A percentile compares a stretch with the other conserved stretches of the same genome.
Conservation (phyloP, 2,888 invertebrate species). For the Epirrhoe alternata region DNA sequence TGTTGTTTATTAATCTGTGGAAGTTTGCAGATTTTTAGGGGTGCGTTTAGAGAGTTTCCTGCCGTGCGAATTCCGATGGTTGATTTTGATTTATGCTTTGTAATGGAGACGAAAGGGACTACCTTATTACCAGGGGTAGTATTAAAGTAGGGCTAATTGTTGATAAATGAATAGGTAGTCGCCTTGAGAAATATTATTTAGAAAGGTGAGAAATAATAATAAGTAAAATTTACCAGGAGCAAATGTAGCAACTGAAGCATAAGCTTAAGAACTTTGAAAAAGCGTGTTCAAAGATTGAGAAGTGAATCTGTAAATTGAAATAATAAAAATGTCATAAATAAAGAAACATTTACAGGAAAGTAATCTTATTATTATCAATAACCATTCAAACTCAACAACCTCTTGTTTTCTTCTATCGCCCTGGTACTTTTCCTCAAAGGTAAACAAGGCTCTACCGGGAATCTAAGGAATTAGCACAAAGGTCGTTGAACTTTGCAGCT, state of each 20-base stretch:
- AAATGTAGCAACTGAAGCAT: no score
- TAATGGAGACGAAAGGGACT: slow-evolving; percentile 17
- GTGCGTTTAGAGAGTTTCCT: slow-evolving; percentile 13
- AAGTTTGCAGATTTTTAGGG: slow-evolving; percentile 28
- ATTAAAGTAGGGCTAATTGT: not conserved
- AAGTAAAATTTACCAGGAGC: no score
- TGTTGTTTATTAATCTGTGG: not conserved
- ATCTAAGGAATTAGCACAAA: slow-evolving; percentile 62
- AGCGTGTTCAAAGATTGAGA: no score
- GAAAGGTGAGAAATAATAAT: not conserved
- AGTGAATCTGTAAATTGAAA: no score
- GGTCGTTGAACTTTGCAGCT: slow-evolving; percentile 69
- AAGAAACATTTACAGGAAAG: not conserved
- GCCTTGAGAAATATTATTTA: not conserved
- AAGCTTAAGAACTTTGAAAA: no score
- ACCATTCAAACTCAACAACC: slow-evolving; percentile 29
- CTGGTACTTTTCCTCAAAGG: slow-evolving; percentile 40
- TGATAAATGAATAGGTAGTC: not conserved
- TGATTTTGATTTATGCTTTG: slow-evolving; percentile 30
- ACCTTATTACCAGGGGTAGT: slow-evolving; percentile 18
- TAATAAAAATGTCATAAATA: not conserved
- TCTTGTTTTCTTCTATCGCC: slow-evolving; percentile 27
- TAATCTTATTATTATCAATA: slow-evolving; percentile 30
- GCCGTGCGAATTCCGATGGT: slow-evolving; percentile 32
- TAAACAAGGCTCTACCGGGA: slow-evolving; percentile 43